These are phyloP conservation scores for Drosophila cardini DNA, from an alignment of 1,140 invertebrate genomes.

Conservation along the genomic window DNA sequence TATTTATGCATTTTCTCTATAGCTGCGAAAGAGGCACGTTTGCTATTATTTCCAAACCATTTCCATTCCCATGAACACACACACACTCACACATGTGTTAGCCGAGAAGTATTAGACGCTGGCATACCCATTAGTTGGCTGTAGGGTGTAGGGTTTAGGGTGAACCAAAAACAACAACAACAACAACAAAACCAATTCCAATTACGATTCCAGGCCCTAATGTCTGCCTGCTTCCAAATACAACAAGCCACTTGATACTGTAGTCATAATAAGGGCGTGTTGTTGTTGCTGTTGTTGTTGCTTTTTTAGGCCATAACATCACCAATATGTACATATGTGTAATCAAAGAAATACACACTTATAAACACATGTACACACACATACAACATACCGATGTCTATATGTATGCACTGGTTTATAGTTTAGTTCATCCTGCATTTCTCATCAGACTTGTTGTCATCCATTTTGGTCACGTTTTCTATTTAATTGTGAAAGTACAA, in stretches of 20 bases:
- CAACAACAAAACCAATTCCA: conserved; percentile 26
- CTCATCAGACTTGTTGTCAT: conserved; percentile 35
- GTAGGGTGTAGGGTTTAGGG: conserved; percentile 9
- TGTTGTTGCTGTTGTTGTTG: conserved; percentile 41
- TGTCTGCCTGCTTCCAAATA: conserved; percentile 13
- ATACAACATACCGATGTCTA: background rate
- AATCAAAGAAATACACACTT: conserved; percentile 10
- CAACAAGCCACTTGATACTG: conserved; percentile 54
- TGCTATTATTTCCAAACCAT: conserved; percentile 82
- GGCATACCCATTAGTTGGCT: conserved; percentile 61
- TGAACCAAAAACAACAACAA: background rate
- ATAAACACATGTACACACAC: too few relatives aligned
- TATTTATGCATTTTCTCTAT: conserved; percentile 77
- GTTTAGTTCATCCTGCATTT: conserved; percentile 34
- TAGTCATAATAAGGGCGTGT: conserved; percentile 39
- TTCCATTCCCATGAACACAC: conserved; percentile 77
- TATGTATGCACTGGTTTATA: conserved; percentile 8
- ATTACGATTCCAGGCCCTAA: conserved; percentile 17
- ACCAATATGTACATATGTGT: conserved; percentile 17
- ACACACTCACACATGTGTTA: conserved; percentile 46
- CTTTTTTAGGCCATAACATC: conserved; percentile 49
- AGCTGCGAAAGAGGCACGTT: conserved; percentile 67
- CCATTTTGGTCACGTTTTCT: conserved; percentile 52
- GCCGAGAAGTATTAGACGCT: conserved; percentile 5
- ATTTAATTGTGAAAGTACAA: conserved; percentile 38